Base-by-base conservation (phyloP, 2,888 invertebrate species). In the Thereva unica region DNA sequence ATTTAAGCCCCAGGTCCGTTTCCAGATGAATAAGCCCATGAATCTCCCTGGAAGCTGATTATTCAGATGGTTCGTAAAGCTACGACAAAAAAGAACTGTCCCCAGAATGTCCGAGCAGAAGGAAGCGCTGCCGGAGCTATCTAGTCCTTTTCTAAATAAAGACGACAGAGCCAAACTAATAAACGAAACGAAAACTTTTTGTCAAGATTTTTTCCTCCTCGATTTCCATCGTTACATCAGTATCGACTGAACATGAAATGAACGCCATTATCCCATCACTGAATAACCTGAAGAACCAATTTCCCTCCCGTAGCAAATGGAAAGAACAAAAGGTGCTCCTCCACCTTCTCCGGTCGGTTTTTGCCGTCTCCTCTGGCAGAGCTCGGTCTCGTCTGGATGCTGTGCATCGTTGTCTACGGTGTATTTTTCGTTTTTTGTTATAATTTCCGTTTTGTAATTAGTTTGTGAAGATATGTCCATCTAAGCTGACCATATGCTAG, bases 361-460 rank as follows among this genome's bases (percentile, higher is more conserved):
- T 42, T 42, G 50, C 50, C 52, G 63, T 35, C 41, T 52, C 52
- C 4, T 47, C 9, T 47, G 10, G 5, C 6, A 12, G 47, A 47
- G 10, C 10, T 6, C 10, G 47, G 47, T 47, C 23, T 4, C 23
- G 47, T 23, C 23, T 23, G 23, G 23, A 23, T 23, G 1, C 23
- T 23, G 23, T 37, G 47, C 57, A 45, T 59, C 57, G 47, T 59
- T 47, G 57, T 59, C 37, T 45, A 47, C 37, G 37, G 47, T 47
- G 23, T 59, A 40, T 65, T 55, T 23, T 37, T 68, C 54, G 55
- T 63, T 66, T 55, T 63, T 66, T 67, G 61, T 64, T 66, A 65
- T 66, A 69, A 69, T 67, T 67, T 67, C 67, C 68, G 68, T 55
- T 68, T 65, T 61, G 68, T 68, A 68, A 68, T 68, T 68, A 68